Base-by-base conservation (phyloP, 2,888 invertebrate species). In the Melanargia galathea region DNA sequence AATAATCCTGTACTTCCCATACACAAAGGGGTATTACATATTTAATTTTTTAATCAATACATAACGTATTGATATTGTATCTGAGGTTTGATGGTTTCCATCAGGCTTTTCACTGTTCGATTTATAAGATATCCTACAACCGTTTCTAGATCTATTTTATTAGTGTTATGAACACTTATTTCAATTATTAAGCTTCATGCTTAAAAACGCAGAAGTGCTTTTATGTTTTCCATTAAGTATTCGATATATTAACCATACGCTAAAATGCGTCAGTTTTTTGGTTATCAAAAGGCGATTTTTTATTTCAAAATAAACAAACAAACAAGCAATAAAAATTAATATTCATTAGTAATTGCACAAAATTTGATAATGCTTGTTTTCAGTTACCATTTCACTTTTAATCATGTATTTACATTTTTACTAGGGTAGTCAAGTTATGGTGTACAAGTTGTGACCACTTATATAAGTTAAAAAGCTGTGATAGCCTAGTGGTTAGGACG, bases 341-440 rank as follows among this genome's bases (percentile, higher is more conserved):
- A 18, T 4, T 49, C 4, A 49, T 49, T 26, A 26, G 26, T 16
- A 52, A 52, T 57, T 77, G 81, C 81, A 81, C 81, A 79, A 83
- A 77, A 70, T 62, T 64, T 67, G 70, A 68, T 70, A 67, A 7
- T 72, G 68, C 62, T 78, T 71, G 63, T 69, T 73, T 78, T 77
- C 45, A 86, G 88, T 89, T 89, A 88, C 88, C 88, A 87, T 81
- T 80, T 79, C 75, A 74, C 73, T 73, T 69, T 73, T 74, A 72
- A 65, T 43, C 62, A 73, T 77, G 73, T 78, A 75, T 75, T 74
- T 74, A 54, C 40, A 40, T 35, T 62, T 58, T 65, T 38, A 18
- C 16, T 64, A 65, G 52, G 16, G 8, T 64, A 61, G 56, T 58
- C 4, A n/a, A n/a, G n/a, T n/a, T n/a, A n/a, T n/a, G n/a, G n/a